Base-by-base conservation (phyloP, 1,140 invertebrate genomes). In the Drosophila ironensis region DNA sequence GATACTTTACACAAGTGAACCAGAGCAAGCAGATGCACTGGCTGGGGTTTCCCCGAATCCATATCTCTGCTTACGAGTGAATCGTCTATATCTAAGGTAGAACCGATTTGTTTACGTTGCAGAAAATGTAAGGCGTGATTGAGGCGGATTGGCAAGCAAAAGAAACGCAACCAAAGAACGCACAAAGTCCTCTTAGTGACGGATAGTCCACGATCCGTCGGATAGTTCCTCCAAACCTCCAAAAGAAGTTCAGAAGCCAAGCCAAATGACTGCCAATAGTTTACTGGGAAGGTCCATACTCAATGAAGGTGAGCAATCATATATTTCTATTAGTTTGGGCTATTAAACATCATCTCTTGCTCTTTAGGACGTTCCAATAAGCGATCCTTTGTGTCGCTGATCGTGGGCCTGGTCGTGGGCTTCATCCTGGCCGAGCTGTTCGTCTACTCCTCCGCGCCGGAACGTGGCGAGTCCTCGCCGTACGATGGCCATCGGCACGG, bases 391-490 rank as follows among this genome's bases (percentile, higher is more conserved):
- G 56, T 84, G 16, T 87, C 88, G 3, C 50, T 90, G 2, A 88
- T 90, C 16, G 69, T 90, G 22, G 89, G 89, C 7, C 46, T 90
- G 4, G 25, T 90, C 9, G 74, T 90, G 12, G 89, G 89, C 22
- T 90, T 90, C 33, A 88, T 81, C 14, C 66, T 90, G 17, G 87
- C 88, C 7, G 81, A 88, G 53, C 56, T 90, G 0, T 90, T 90
- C 11, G 64, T 90, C 1, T 88, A 86, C 30, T 69, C 73, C 24
- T 88, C 86, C 11, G 60, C 75, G 24, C 73, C 87, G 22, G 60
- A 70, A 40, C 68, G 52, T 22, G 44, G 22, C 42, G 81, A 88
- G 17, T 86, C 42, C 14, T 25, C 68, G 46, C 72, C 73, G 1
- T 88, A 88, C 53, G 69, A 66, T 9, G 76, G 86, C 6, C 86